Evolutionary conservation across 2,113 vertebrate genomes (phyloP).

Genomic region (Tyrannus savana): DNA sequence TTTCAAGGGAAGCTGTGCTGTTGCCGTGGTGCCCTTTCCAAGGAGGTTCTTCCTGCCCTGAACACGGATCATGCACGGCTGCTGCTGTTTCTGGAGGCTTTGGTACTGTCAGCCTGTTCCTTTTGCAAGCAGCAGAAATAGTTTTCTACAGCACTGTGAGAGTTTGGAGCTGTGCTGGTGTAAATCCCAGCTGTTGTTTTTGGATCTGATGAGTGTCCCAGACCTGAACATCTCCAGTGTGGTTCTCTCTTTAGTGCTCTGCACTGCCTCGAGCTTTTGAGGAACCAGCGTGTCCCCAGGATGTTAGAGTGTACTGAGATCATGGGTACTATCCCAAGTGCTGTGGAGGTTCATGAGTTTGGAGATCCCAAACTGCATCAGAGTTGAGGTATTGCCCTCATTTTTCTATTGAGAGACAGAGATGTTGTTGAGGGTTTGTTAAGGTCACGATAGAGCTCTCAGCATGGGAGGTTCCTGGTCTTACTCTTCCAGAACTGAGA

Average conservation of each 20-base stretch:
- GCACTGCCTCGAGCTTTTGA: neutral
- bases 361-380: neutral
- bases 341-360: neutral
- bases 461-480: neutral
- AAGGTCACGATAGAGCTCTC: neutral
- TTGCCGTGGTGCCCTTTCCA: accelerated
- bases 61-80: accelerated
- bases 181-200: neutral
- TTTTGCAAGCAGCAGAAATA: neutral
- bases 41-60: too few relatives aligned
- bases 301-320: neutral
- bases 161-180: neutral
- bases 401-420: neutral
- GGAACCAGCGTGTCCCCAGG: neutral
- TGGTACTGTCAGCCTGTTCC: neutral
- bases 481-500: neutral
- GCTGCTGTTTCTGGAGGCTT: neutral
- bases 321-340: neutral
- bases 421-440: neutral
- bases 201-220: neutral
- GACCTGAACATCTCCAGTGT: neutral
- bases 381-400: accelerated
- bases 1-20: neutral
- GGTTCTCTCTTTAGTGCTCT: neutral
- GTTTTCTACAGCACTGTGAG: neutral